Conservation (phyloP, 2,797 vertebrate genomes). For the Eidolon dupreanum region DNA sequence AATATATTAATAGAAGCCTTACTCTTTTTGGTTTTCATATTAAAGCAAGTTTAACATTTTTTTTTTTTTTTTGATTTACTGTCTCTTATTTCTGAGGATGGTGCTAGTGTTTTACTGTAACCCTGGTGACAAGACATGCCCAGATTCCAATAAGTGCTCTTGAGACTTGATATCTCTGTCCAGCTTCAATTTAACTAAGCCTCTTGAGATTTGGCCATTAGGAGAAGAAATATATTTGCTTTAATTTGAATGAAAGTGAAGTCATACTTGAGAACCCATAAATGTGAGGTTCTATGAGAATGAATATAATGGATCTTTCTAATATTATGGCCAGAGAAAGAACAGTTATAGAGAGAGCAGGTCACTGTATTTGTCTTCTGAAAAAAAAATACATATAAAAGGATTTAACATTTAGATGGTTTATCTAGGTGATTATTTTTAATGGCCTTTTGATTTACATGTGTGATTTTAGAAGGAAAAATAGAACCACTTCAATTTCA, state of each 20-base stretch:
- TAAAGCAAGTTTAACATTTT: neutral
- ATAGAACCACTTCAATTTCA: neutral
- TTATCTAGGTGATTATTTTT: slow-evolving; percentile 19
- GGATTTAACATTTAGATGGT: neutral
- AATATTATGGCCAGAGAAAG: neutral
- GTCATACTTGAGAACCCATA: neutral
- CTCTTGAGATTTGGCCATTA: neutral
- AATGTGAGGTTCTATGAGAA: neutral
- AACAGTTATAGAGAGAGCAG: neutral
- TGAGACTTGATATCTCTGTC: neutral
- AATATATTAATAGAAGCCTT: neutral
- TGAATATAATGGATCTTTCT: neutral
- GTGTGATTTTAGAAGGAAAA: neutral
- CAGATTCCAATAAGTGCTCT: neutral
- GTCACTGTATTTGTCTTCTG: neutral
- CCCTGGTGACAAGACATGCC: neutral
- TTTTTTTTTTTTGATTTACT: neutral
- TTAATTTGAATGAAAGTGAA: slow-evolving; percentile 44
- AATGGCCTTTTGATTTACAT: slow-evolving; percentile 39
- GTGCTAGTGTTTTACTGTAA: neutral
- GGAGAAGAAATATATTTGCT: slow-evolving; percentile 25
- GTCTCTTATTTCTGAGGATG: neutral
- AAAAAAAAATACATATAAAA: neutral
- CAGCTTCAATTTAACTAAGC: slow-evolving; percentile 34
- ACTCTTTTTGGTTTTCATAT: neutral